These are phyloP conservation scores for Dolichallabes microphthalmus DNA, from an alignment of 2,113 vertebrate species.

Conservation along the genomic window DNA sequence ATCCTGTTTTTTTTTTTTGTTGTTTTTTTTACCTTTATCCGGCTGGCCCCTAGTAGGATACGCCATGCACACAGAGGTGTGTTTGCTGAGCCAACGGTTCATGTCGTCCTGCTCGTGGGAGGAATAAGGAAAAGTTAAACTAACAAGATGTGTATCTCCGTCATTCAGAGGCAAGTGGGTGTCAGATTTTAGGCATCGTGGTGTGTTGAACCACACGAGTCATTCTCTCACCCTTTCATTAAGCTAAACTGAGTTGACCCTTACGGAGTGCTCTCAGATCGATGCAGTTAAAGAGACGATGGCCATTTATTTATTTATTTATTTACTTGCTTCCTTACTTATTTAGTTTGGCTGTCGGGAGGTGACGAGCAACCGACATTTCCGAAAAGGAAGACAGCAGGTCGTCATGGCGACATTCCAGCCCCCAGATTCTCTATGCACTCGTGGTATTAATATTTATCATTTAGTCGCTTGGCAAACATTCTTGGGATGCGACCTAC, in stretches of 20 bases:
- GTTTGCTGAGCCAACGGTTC: slow-evolving; percentile 25
- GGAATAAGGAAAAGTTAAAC: not conserved
- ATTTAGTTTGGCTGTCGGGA: not conserved
- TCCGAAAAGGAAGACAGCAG: slow-evolving; percentile 16
- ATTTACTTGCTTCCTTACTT: too few species aligned
- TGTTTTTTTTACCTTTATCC: not conserved
- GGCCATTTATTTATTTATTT: not conserved
- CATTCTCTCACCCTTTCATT: not conserved
- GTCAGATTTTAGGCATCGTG: slow-evolving; percentile 6
- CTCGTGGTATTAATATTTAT: slow-evolving; percentile 54
- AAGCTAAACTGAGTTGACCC: not conserved
- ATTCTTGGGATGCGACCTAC: slow-evolving; percentile 41
- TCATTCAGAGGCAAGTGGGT: slow-evolving; percentile 23
- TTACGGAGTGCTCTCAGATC: not conserved
- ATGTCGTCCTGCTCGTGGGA: slow-evolving; percentile 2
- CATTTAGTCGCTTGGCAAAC: slow-evolving; percentile 46
- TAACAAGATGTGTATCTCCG: slow-evolving; percentile 24
- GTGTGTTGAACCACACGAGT: slow-evolving; percentile 22
- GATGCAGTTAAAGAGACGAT: not conserved
- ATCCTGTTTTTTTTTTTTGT: too few species aligned
- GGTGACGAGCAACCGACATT: slow-evolving; percentile 25
- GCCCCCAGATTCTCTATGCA: slow-evolving; percentile 27
- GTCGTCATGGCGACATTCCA: slow-evolving; percentile 32
- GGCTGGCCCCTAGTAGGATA: not conserved
- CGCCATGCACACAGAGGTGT: not conserved